These are phyloP conservation scores for Orussus abietinus DNA, from an alignment of 1,140 invertebrate species.

Conservation along the genomic window DNA sequence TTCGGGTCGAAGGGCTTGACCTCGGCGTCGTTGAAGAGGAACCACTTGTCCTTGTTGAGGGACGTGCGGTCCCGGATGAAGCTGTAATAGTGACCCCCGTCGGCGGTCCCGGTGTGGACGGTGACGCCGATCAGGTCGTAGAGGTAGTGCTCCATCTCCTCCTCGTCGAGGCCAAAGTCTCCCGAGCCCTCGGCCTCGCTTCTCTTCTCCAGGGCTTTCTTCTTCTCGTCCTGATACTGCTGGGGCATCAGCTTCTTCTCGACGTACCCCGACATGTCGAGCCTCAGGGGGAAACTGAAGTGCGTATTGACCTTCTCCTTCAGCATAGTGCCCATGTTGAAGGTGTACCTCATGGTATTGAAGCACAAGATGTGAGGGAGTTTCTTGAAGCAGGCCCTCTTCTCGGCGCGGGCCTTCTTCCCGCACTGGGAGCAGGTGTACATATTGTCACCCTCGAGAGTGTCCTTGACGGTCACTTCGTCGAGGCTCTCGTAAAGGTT, in stretches of 20 bases:
- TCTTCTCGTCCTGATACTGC: slow-evolving; percentile 67
- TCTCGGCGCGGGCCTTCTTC: slow-evolving; percentile 91
- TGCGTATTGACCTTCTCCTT: slow-evolving; percentile 97
- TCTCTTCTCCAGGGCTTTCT: slow-evolving; percentile 40
- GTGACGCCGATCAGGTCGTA: slow-evolving; percentile 95
- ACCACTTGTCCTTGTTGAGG: slow-evolving; percentile 80
- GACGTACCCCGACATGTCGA: slow-evolving; percentile 93
- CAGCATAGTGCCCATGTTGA: slow-evolving; percentile 96
- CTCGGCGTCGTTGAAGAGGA: slow-evolving; percentile 93
- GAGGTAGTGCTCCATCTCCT: slow-evolving; percentile 63
- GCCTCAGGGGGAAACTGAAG: slow-evolving; percentile 89
- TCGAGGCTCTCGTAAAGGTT: slow-evolving; percentile 92
- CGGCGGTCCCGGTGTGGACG: slow-evolving; percentile 93
- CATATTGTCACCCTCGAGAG: slow-evolving; percentile 94
- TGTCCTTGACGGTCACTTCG: slow-evolving; percentile 95
- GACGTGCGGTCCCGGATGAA: slow-evolving; percentile 84
- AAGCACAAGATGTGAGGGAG: slow-evolving; percentile 91
- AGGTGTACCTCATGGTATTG: slow-evolving; percentile 97
- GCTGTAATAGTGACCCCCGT: slow-evolving; percentile 95
- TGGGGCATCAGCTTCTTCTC: slow-evolving; percentile 90
- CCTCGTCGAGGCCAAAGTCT: slow-evolving; percentile 30
- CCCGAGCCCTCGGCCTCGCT: slow-evolving; percentile 44
- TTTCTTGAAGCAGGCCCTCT: slow-evolving; percentile 91
- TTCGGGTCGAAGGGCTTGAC: slow-evolving; percentile 93
- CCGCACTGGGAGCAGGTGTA: slow-evolving; percentile 95